These are phyloP conservation scores for Bothrops jararaca DNA, from an alignment of 2,113 vertebrate genomes.

Conservation along the genomic window DNA sequence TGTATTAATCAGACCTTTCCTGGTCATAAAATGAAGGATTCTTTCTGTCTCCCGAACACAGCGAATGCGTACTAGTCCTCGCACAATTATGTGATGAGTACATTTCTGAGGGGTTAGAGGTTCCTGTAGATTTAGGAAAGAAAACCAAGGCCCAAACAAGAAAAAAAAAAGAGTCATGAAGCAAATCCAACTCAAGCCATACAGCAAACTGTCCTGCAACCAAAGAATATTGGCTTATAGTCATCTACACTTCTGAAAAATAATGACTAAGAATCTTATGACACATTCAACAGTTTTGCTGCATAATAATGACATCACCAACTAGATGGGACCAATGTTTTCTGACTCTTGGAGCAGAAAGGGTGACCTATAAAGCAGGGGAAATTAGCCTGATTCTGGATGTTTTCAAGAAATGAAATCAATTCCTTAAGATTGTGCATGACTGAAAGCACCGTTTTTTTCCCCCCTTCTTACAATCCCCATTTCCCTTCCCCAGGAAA, in stretches of 20 bases:
- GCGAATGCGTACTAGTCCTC: slow-evolving; percentile 90
- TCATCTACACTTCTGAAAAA: slow-evolving; percentile 7
- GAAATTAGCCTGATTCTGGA: background rate
- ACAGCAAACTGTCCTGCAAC: slow-evolving; percentile 10
- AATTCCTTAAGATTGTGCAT: background rate
- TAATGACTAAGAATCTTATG: background rate
- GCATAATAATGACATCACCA: background rate
- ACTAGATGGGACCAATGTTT: background rate
- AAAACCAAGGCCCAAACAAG: background rate
- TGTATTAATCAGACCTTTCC: slow-evolving; percentile 95
- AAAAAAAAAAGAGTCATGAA: background rate
- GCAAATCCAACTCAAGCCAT: background rate
- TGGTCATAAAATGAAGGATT: slow-evolving; percentile 92
- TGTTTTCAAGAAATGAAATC: background rate
- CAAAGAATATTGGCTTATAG: background rate
- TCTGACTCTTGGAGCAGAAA: background rate
- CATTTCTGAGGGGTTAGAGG: slow-evolving; percentile 87
- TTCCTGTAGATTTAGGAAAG: slow-evolving; percentile 74
- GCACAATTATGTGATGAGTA: slow-evolving; percentile 84
- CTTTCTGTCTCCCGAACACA: slow-evolving; percentile 91
- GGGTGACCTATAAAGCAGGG: background rate
- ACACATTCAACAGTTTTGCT: background rate
- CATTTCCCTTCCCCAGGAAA: background rate
- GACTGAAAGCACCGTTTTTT: background rate
- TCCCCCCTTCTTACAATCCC: background rate